Percentiles rank a stretch among this genome's conserved stretches.
These are phyloP conservation scores for Aspidapion aeneum DNA, from an alignment of 2,888 invertebrate species.

Conservation along the genomic window DNA sequence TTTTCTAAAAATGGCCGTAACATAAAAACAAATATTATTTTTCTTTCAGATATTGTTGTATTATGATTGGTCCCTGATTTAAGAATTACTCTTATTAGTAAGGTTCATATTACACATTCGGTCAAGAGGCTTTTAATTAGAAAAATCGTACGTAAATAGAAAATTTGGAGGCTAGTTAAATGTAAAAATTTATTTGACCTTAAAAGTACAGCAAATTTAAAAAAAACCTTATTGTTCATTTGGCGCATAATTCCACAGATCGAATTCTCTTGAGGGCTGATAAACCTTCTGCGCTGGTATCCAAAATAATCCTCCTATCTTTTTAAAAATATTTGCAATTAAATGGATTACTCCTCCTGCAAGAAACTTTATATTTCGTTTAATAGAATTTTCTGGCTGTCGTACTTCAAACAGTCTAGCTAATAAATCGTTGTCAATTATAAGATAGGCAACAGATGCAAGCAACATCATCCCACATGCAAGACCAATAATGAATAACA, in stretches of 20 bases:
- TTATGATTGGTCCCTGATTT: too few species aligned
- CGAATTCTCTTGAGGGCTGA: background rate
- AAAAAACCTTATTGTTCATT: background rate
- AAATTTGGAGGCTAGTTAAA: too few species aligned
- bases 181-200: too few species aligned
- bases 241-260: background rate
- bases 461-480: background rate
- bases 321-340: background rate
- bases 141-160: too few species aligned
- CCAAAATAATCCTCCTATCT: background rate
- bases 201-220: background rate
- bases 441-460: background rate
- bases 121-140: too few species aligned
- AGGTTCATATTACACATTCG: too few species aligned
- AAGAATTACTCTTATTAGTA: too few species aligned
- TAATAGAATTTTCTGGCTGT: background rate
- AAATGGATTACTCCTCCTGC: background rate
- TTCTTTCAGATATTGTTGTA: too few species aligned
- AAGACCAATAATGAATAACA: background rate
- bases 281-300: background rate
- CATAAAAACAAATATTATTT: too few species aligned
- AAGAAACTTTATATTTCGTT: background rate
- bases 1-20: too few species aligned
- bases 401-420: background rate
- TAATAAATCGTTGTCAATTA: background rate